Evolutionary conservation across 2,888 invertebrate species (phyloP), one percentile per base, ranked within the genome.

Genomic region (Prosopocoilus inquinatus): DNA sequence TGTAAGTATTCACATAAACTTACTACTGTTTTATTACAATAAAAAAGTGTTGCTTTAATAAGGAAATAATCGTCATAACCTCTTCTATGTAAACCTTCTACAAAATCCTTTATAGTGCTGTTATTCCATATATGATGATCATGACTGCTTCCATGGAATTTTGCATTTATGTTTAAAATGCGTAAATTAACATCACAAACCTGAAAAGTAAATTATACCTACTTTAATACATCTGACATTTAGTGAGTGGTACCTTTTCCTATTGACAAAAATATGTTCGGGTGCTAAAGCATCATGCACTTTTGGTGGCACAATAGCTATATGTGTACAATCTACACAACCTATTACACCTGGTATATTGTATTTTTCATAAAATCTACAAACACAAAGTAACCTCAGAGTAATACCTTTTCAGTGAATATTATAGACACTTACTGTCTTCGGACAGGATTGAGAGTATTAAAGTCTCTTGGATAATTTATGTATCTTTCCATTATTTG

Each of bases 321-420:
- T 61, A 57, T 69, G 66, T 2, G 67, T 68, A 32, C 67, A 67
- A 55, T 68, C 65, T 16, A 70, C 47, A 20, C 63, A 64, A 8
- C 67, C 66, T 13, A 67, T 52, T 33, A 62, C 60, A 34, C 60
- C 61, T 15, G 58, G 60, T 28, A 65, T 58, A 1, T 39, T 11
- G 47, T 39, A 49, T 15, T 32, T 47, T 34, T 53, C 11, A 41
- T 45, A 55, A 51, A 60, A 60, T 50, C 58, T 58, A 41, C 9
- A 43, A 49, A 49, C 4, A 32, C 15, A 35, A 43, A 28, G 9
- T 51, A 34, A 32, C 9, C 9, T 51, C 34, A 46, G 34, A 20
- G 4, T 20, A 20, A 20, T 20, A 20, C 20, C 20, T 20, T 5
- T 20, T 20, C 47, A 49, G 38, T 38, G 34, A 43, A 20, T 20